phyloP scores from a whole-genome alignment of 2,888 invertebrate genomes.

The Metopia argyrocephala region DNA sequence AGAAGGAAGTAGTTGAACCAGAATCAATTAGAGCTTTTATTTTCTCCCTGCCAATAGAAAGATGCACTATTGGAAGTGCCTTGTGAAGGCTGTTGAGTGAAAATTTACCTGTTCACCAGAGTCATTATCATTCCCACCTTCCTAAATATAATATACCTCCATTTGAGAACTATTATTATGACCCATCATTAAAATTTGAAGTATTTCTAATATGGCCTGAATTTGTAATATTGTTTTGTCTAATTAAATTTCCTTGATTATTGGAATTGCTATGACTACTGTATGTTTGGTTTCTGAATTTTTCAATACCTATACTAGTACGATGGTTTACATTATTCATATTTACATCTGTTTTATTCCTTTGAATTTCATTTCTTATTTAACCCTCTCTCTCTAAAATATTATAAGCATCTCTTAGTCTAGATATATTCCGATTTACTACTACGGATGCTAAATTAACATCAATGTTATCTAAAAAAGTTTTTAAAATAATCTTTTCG shows the following conservation, averaged over 20 bases:
- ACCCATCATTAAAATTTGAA: not conserved
- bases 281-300: too few species aligned
- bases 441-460: slow-evolving; percentile 46
- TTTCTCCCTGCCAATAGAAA: not conserved
- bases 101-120: too few species aligned
- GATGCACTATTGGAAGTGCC: slow-evolving; percentile 1
- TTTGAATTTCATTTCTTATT: slow-evolving; percentile 42
- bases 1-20: not conserved
- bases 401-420: slow-evolving; percentile 39
- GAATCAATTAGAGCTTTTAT: not conserved
- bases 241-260: not conserved
- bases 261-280: not conserved
- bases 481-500: slow-evolving; percentile 62
- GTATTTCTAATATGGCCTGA: too few species aligned
- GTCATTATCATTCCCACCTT: too few species aligned
- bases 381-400: slow-evolving; percentile 42
- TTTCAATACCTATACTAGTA: slow-evolving; percentile 1
- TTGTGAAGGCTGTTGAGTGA: not conserved
- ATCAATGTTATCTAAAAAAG: slow-evolving; percentile 64
- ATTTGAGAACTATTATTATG: slow-evolving; percentile 30
- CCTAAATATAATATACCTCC: slow-evolving; percentile 55
- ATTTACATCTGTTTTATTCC: not conserved
- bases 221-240: too few species aligned
- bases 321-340: slow-evolving; percentile 16
- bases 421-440: slow-evolving; percentile 43